Evolutionary conservation across 2,888 invertebrate genomes (phyloP).

Genomic region (Nymphalis urticae): DNA sequence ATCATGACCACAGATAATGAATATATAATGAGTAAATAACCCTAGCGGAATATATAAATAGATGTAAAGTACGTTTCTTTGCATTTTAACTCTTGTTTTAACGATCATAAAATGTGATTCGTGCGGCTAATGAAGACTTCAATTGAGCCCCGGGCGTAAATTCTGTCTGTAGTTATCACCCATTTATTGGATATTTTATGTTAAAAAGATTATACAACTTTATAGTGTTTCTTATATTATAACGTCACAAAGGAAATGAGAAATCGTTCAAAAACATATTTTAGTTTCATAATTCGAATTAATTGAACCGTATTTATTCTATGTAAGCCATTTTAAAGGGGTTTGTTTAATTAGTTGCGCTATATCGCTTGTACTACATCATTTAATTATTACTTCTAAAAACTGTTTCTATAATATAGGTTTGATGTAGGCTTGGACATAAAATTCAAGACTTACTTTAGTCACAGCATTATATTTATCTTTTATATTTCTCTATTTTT

Average conservation of each 20-base stretch:
- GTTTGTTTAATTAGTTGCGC: no score
- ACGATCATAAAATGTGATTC: slow-evolving; percentile 26
- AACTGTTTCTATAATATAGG: no score
- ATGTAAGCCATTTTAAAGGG: no score
- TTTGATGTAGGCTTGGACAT: no score
- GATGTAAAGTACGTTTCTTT: slow-evolving; percentile 21
- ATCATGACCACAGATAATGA: slow-evolving; percentile 18
- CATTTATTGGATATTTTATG: slow-evolving; percentile 34
- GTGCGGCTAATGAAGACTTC: slow-evolving; percentile 34
- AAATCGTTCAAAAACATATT: neutral
- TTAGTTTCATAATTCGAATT: no score
- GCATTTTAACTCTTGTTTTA: slow-evolving; percentile 23
- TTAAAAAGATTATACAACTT: slow-evolving; percentile 22
- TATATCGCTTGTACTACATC: no score
- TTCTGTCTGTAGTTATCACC: slow-evolving; percentile 31
- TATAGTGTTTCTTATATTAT: slow-evolving; percentile 13
- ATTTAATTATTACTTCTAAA: no score
- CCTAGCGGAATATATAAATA: slow-evolving; percentile 12
- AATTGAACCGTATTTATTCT: no score
- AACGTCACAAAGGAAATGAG: neutral
- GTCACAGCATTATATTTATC: no score
- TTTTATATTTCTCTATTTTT: no score
- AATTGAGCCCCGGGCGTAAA: slow-evolving; percentile 25
- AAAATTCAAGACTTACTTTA: no score
- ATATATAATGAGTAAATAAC: slow-evolving; percentile 23